These are phyloP conservation scores for Trinectes maculatus DNA, from an alignment of 2,113 vertebrate genomes.

Conservation along the genomic window DNA sequence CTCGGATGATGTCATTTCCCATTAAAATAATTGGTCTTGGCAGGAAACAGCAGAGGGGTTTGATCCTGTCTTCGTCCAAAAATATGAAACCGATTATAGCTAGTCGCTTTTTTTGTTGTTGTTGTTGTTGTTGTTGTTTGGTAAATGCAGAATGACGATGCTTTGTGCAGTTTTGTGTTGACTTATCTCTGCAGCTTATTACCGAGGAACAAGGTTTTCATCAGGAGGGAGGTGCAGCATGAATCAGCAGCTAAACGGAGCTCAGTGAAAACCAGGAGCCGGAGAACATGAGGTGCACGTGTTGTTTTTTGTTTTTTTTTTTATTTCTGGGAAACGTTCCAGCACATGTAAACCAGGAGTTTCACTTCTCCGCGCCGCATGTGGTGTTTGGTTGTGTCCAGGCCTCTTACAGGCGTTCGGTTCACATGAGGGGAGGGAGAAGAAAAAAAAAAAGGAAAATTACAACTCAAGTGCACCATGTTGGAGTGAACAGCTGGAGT, in stretches of 20 bases:
- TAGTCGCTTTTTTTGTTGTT: conserved; percentile 48
- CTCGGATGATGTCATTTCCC: conserved; percentile 52
- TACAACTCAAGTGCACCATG: neutral
- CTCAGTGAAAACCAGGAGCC: conserved; percentile 32
- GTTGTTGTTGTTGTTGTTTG: conserved; percentile 1
- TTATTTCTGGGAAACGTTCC: conserved; percentile 51
- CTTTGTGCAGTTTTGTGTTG: conserved; percentile 38
- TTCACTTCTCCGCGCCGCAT: conserved; percentile 35
- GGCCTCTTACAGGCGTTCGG: conserved; percentile 25
- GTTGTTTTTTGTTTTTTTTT: neutral
- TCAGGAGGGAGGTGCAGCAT: conserved; percentile 16
- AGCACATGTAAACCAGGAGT: conserved; percentile 30
- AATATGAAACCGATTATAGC: conserved; percentile 69
- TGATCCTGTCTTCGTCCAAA: conserved; percentile 42
- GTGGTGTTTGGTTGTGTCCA: conserved; percentile 36
- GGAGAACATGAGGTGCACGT: conserved; percentile 23
- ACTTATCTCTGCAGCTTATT: conserved; percentile 42
- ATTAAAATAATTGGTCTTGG: conserved; percentile 59
- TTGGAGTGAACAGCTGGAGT: conserved; percentile 12
- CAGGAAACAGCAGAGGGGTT: conserved; percentile 47
- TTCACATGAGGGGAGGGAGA: neutral
- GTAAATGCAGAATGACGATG: conserved; percentile 33
- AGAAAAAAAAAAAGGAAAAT: neutral
- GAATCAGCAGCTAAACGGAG: conserved; percentile 33
- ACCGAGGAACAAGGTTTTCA: conserved; percentile 45